Percentiles rank a stretch among this genome's conserved stretches.
phyloP scores from a whole-genome alignment of 2,888 invertebrate species.

The Platycheirus rosarum region DNA sequence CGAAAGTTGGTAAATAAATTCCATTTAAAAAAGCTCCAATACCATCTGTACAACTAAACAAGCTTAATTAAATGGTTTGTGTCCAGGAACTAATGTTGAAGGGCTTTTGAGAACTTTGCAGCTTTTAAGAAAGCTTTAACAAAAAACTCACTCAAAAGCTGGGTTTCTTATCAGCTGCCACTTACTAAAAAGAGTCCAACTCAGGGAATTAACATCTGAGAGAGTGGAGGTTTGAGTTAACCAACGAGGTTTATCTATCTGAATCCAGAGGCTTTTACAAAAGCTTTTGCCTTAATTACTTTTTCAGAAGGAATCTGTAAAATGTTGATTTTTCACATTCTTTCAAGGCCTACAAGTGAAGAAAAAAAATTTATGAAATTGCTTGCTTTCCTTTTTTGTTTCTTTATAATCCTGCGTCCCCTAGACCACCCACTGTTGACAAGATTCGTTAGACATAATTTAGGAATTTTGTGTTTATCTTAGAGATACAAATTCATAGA shows the following conservation, averaged over 20 bases:
- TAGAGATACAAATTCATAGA: too few relatives aligned
- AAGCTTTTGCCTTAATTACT: constrained; percentile 54
- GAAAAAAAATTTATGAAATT: too few relatives aligned
- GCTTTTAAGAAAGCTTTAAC: neutral
- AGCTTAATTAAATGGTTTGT: constrained; percentile 15
- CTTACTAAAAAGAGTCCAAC: too few relatives aligned
- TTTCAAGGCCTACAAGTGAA: too few relatives aligned
- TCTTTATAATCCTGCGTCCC: too few relatives aligned
- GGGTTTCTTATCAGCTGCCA: constrained; percentile 43
- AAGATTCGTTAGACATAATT: too few relatives aligned
- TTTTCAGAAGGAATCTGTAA: neutral
- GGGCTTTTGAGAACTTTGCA: constrained; percentile 12
- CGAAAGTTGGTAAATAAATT: constrained; percentile 19
- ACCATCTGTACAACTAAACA: constrained; percentile 37
- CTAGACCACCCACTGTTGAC: too few relatives aligned
- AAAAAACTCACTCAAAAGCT: constrained; percentile 56
- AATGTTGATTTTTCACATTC: too few relatives aligned
- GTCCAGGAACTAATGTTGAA: constrained; percentile 5
- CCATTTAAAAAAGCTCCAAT: neutral
- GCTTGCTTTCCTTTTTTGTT: too few relatives aligned
- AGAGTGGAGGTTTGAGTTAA: neutral
- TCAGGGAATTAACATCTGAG: neutral
- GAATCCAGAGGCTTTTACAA: neutral
- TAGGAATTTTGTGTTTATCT: too few relatives aligned
- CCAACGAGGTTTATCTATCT: constrained; percentile 4